A percentile compares a stretch with the other conserved stretches of the same genome.
phyloP scores from a whole-genome alignment of 2,888 invertebrate species.

The Parascotia fuliginaria region DNA sequence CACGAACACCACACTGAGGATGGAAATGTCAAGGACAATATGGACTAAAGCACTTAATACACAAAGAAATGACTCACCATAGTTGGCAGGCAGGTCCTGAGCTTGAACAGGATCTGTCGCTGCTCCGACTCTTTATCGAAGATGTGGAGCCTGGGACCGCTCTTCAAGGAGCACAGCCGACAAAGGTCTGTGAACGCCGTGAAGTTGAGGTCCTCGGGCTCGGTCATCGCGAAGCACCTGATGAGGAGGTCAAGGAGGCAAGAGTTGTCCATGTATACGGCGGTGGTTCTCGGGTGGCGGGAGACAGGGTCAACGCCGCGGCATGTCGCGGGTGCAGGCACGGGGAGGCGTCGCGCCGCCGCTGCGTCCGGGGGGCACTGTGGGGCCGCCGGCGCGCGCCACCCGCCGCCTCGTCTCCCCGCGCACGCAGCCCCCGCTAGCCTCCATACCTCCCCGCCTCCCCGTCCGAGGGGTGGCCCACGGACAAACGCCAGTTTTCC shows the following conservation, averaged over 20 bases:
- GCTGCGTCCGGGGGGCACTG: conserved; percentile 82
- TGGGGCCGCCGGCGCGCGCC: conserved; percentile 55
- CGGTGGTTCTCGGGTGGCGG: conserved; percentile 77
- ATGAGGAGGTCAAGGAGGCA: conserved; percentile 86
- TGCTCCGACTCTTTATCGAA: conserved; percentile 91
- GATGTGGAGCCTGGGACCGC: conserved; percentile 89
- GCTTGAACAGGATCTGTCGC: conserved; percentile 89
- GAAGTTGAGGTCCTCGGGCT: conserved; percentile 89
- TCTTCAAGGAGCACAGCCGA: conserved; percentile 89
- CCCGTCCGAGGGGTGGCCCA: conserved; percentile 54
- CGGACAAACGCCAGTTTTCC: conserved; percentile 80
- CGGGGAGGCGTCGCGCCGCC: conserved; percentile 83
- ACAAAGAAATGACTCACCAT: conserved; percentile 83
- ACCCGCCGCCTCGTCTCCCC: conserved; percentile 56
- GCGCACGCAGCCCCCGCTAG: conserved; percentile 45
- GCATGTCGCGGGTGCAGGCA: conserved; percentile 76
- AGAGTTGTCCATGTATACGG: conserved; percentile 86
- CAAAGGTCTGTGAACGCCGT: conserved; percentile 89
- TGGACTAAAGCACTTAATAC: conserved; percentile 18
- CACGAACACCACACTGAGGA: conserved; percentile 4
- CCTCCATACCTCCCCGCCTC: conserved; percentile 49
- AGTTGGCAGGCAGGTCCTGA: conserved; percentile 88
- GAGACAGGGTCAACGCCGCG: conserved; percentile 74
- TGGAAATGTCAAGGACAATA: conserved; percentile 42
- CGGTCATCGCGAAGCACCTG: conserved; percentile 87